Evolutionary conservation across 2,888 invertebrate genomes (phyloP).

Genomic region (Ophion slaviceki): DNA sequence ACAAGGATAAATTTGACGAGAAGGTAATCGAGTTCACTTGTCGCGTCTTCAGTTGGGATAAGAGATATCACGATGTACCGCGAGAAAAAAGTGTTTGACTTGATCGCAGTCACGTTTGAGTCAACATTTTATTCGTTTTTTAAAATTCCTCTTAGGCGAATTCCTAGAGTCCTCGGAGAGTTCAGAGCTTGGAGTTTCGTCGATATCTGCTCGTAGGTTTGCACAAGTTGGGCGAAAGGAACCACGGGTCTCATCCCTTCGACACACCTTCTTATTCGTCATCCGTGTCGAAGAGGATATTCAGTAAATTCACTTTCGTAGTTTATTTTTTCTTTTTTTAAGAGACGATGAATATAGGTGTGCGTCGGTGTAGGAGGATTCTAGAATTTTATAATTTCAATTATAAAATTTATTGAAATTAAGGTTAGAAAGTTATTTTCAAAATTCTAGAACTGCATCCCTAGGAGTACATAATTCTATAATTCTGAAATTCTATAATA

Average conservation of each 20-base stretch:
- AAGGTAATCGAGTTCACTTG: too few species aligned
- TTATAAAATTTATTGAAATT: too few species aligned
- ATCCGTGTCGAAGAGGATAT: slow-evolving; percentile 16
- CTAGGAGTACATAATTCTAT: too few species aligned
- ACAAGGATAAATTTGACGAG: too few species aligned
- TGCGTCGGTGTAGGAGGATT: too few species aligned
- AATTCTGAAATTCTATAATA: too few species aligned
- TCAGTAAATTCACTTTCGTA: slow-evolving; percentile 13
- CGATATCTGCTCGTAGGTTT: neutral
- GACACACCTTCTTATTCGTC: slow-evolving; percentile 11
- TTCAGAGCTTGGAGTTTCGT: neutral
- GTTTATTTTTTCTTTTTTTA: slow-evolving; percentile 3
- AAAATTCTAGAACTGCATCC: too few species aligned
- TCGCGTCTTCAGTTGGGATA: too few species aligned
- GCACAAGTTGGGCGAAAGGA: neutral
- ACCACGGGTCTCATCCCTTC: neutral
- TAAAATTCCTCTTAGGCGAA: neutral
- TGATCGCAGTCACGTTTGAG: neutral
- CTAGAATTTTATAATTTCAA: too few species aligned
- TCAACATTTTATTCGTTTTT: neutral
- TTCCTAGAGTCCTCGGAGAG: neutral
- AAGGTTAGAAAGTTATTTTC: too few species aligned
- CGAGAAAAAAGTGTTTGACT: neutral
- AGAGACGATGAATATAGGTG: neutral
- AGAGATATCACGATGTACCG: too few species aligned